phyloP scores from a whole-genome alignment of 2,797 vertebrate genomes.

The Dendrocincla tyrannina region DNA sequence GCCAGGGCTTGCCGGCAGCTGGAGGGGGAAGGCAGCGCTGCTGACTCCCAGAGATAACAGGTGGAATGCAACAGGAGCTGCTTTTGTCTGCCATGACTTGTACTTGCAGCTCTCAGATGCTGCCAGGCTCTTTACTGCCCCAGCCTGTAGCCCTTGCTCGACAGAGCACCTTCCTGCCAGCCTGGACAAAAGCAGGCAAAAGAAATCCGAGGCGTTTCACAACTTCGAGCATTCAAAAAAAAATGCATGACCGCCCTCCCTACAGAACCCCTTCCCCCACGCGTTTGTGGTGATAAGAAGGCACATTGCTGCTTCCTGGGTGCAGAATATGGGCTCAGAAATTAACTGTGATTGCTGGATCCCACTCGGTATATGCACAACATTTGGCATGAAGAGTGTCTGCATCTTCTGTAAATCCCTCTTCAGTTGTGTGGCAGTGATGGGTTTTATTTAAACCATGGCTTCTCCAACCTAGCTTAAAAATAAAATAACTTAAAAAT shows the following conservation, averaged over 20 bases:
- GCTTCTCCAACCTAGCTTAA: neutral
- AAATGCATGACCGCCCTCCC: neutral
- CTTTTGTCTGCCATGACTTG: neutral
- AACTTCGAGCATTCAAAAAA: neutral
- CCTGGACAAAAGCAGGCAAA: neutral
- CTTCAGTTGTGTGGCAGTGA: constrained; percentile 1
- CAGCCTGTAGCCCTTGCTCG: neutral
- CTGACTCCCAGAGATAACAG: constrained; percentile 30
- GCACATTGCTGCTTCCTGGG: neutral
- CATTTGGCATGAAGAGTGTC: neutral
- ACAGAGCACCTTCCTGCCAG: neutral
- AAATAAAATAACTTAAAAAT: constrained; percentile 29
- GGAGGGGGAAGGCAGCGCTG: neutral
- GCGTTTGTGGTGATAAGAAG: neutral
- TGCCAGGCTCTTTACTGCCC: neutral
- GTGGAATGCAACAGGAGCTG: constrained; percentile 8
- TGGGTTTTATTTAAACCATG: constrained; percentile 1
- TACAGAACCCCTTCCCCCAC: neutral
- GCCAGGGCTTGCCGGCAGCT: constrained; percentile 21
- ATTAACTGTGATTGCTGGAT: neutral
- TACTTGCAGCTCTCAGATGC: neutral
- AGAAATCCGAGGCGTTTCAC: neutral
- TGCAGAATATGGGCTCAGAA: neutral
- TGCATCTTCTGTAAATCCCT: constrained; percentile 13
- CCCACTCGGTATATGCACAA: neutral